Evolutionary conservation across 2,888 invertebrate species (phyloP), one percentile per base, ranked within the genome.

Genomic region (Xanthia togata): DNA sequence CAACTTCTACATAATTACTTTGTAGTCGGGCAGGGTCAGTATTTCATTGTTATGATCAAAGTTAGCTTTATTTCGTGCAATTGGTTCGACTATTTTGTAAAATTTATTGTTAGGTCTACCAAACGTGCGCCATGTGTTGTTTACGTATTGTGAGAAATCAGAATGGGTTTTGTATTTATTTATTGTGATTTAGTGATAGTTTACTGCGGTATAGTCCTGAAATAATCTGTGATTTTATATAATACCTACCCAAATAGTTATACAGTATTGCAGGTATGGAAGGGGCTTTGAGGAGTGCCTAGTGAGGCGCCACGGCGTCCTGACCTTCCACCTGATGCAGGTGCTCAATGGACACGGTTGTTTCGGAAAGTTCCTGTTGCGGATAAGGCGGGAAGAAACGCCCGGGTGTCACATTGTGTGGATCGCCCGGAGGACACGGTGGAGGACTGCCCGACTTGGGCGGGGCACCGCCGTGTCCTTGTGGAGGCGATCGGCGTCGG

Each of bases 21-120:
- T 79, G 76, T 76, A 76, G 76, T 80, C 78, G 79, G 78, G 85
- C 68, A 73, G 69, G 79, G 85, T 78, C 88, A 81, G 90, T 91
- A 90, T 90, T 90, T 89, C 87, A 90, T 81, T 84, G 86, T 88
- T 90, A 88, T 87, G 88, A 84, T 85, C 77, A 86, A 90, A 88
- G 88, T 90, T 91, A 67, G 72, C 78, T 88, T 87, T 88, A 88
- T 88, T 89, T 86, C 81, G 78, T 77, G 81, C 83, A 89, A 87
- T 86, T 78, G 82, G 78, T 77, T 83, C 75, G 67, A 75, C 71
- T 82, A 79, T 84, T 88, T 83, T 74, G 78, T 78, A 71, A 68
- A 82, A 82, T 82, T 86, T 79, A 83, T 82, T 79, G 81, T 79
- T 62, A 71, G 79, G 84, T 78, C 73, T 78, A 82, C 82, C 80